Evolutionary conservation across 2,797 vertebrate genomes (phyloP).

Genomic region (Balearica regulorum): DNA sequence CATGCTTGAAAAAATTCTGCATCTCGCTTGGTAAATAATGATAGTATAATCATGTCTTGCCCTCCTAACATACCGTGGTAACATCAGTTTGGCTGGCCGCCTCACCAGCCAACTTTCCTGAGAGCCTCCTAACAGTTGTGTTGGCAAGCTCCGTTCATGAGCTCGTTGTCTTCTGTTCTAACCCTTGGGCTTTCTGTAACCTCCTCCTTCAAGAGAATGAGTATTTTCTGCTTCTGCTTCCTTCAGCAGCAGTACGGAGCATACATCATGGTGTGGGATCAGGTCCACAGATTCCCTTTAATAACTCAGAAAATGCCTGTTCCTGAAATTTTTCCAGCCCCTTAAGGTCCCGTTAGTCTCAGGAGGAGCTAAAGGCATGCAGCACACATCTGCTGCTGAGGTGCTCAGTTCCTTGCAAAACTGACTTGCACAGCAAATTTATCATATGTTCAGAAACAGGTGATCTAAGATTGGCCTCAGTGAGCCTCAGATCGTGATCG

Average conservation of each 20-base stretch:
- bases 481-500: not conserved
- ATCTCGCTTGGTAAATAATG: not conserved
- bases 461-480: conserved; percentile 11
- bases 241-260: not conserved
- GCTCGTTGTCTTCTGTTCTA: not conserved
- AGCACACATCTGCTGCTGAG: not conserved
- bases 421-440: not conserved
- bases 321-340: not conserved
- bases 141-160: not conserved
- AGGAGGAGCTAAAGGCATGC: not conserved
- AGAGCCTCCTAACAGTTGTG: not conserved
- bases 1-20: not conserved
- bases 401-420: not conserved
- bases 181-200: not conserved
- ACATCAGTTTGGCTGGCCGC: not conserved
- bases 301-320: not conserved
- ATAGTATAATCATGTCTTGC: not conserved
- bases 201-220: not conserved
- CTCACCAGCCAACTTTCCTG: not conserved
- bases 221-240: not conserved
- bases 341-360: not conserved
- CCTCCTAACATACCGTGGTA: not conserved
- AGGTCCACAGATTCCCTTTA: not conserved
- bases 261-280: not conserved
- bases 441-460: conserved; percentile 11